Base-by-base conservation (phyloP, 1,140 invertebrate genomes). In the Platyura marginata region DNA sequence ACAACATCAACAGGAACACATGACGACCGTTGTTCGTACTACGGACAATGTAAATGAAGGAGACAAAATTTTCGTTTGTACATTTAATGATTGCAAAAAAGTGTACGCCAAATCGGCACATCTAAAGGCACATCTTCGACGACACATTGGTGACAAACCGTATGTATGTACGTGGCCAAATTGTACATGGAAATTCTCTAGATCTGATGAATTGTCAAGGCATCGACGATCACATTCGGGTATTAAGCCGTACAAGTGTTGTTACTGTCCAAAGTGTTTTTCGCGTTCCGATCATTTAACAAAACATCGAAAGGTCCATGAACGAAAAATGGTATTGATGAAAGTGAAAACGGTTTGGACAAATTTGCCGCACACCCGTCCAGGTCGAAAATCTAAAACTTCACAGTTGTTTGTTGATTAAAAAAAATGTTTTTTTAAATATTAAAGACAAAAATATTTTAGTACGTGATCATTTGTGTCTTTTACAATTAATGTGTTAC, bases 131-230 rank as follows among this genome's bases (percentile, higher is more conserved):
- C 93, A 97, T 57, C 60, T 94, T 39, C 69, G 92, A 2, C 71
- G 92, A 10, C 92, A 96, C 62, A 87, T 90, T 1, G 92, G 91
- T 1, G 90, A 95, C 62, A 95, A 95, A 55, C 92, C 92, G 0
- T 97, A 95, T 54, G 67, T 68, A 3, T 86, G 81, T 57, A 83
- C 79, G 37, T 96, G 91, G 91, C 67, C 77, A 2, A 83, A 79
- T n/a, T 97, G 92, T 61, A 74, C 73, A 8, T 96, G 92, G 91
- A 72, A 80, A 44, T 96, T 97, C 65, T 92, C 88, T 2, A 67
- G 91, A 32, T 94, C 90, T 0, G 92, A 96, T 54, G 91, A 96
- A 59, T 63, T 96, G 23, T 55, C 56, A 1, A 59, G 78, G 1
- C 75, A 77, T 51, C 64, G 66, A 16, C 53, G 74, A 34, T 74